phyloP scores from a whole-genome alignment of 2,888 invertebrate species.

The Bombylius discolor region DNA sequence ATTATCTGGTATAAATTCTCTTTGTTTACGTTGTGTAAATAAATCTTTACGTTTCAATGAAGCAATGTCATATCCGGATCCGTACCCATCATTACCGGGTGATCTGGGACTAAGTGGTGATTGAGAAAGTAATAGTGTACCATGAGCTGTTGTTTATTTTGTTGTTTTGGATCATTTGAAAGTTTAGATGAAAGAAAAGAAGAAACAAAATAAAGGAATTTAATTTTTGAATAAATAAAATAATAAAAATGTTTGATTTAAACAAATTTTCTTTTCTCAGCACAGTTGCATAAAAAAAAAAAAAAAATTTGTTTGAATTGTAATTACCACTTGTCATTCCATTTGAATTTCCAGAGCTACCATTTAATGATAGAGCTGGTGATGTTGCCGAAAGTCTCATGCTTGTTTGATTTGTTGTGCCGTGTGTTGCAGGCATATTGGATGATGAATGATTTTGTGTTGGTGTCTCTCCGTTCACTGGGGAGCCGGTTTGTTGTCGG shows the following conservation, averaged over 20 bases:
- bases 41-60: conserved; percentile 60
- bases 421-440: conserved; percentile 29
- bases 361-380: conserved; percentile 38
- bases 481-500: conserved; percentile 58
- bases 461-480: conserved; percentile 54
- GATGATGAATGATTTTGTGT: conserved; percentile 31
- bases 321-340: neutral
- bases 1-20: conserved; percentile 92
- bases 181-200: no score
- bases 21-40: conserved; percentile 81
- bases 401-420: conserved; percentile 21
- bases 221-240: no score
- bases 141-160: conserved; percentile 11
- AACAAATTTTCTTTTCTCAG: no score
- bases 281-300: neutral
- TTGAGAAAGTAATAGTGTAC: conserved; percentile 22
- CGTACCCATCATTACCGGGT: conserved; percentile 32
- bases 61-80: conserved; percentile 38
- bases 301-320: neutral
- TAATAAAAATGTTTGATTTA: no score
- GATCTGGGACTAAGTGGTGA: conserved; percentile 32
- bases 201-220: no score
- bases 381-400: conserved; percentile 29
- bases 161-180: no score
- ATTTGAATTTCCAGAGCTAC: conserved; percentile 26